A percentile compares a stretch with the other conserved stretches of the same genome.
phyloP scores from a whole-genome alignment of 2,888 invertebrate species.

The Rosalia funebris region DNA sequence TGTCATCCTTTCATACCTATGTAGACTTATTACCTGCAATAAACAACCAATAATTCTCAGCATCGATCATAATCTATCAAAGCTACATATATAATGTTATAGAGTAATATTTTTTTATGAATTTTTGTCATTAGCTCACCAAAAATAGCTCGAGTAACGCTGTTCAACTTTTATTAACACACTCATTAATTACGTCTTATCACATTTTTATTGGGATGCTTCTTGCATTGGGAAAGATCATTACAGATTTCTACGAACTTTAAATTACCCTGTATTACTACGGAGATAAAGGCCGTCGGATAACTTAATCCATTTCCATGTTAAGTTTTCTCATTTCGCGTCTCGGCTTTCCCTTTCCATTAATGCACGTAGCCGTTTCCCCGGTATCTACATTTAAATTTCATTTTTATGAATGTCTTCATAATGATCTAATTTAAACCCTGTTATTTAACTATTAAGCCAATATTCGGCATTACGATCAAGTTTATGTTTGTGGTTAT shows the following conservation, averaged over 20 bases:
- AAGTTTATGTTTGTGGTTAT: too few species aligned
- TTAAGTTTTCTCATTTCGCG: neutral
- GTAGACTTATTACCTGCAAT: too few species aligned
- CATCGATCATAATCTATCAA: too few species aligned
- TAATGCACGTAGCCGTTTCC: neutral
- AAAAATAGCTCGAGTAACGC: neutral
- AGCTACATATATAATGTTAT: too few species aligned
- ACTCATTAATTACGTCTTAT: neutral
- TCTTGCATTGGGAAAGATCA: neutral
- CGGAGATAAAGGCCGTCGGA: neutral
- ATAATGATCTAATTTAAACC: neutral
- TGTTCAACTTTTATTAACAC: neutral
- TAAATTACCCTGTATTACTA: neutral
- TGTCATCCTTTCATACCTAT: too few species aligned
- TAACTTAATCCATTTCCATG: neutral
- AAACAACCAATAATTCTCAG: too few species aligned
- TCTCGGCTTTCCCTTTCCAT: neutral
- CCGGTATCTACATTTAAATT: neutral
- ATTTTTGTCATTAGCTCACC: neutral
- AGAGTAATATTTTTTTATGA: neutral
- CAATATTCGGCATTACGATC: too few species aligned
- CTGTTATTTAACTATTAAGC: neutral
- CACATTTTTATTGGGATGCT: neutral
- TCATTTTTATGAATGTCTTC: neutral
- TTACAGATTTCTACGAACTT: neutral